Evolutionary conservation across 2,797 vertebrate genomes (phyloP), one percentile per base, ranked within the genome.

Genomic region (Liparis tanakae): DNA sequence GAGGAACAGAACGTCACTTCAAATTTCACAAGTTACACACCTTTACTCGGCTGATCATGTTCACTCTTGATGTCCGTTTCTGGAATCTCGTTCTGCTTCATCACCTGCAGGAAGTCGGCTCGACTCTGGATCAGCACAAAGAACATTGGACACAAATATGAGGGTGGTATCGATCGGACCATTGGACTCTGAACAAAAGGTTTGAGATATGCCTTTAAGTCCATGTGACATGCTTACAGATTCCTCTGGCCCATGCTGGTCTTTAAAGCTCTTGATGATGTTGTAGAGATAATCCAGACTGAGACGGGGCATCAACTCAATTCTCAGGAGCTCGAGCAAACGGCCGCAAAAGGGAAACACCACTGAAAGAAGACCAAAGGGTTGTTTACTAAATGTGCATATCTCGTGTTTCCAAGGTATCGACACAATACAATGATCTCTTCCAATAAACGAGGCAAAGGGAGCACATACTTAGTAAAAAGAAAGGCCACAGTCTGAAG

Each of bases 201-300:
- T 41, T n/a, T 6, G 3, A 43, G 8, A 5, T 46, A 6, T 60
- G 37, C 8, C 8, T 58, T 15, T 18, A 39, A 66, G 3, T 5
- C 25, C 6, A 30, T 17, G 25, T 18, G 4, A 62, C 39, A 76
- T 7, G 1, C 87, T 89, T 75, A 91, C 91, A 25, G 70, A 37
- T 18, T 83, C 6, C 0, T 78, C 88, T 39, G 13, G 8, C 1
- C 12, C 18, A 59, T 92, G 76, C 30, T 95, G 84, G 9, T 91
- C 87, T 85, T 95, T 95, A n/a, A 96, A 92, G 57, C 67, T 92
- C 66, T 60, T 85, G 25, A 95, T 79, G 30, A 93, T 18, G 0
- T n/a, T 51, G 9, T 56, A 81, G 80, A 96, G 96, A 84, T 93
- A 96, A 1, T 89, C 50, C 15, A 91, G 0, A 7, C 88, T 71